Evolutionary conservation across 1,140 invertebrate genomes (phyloP).

Genomic region (Sinella curviseta): DNA sequence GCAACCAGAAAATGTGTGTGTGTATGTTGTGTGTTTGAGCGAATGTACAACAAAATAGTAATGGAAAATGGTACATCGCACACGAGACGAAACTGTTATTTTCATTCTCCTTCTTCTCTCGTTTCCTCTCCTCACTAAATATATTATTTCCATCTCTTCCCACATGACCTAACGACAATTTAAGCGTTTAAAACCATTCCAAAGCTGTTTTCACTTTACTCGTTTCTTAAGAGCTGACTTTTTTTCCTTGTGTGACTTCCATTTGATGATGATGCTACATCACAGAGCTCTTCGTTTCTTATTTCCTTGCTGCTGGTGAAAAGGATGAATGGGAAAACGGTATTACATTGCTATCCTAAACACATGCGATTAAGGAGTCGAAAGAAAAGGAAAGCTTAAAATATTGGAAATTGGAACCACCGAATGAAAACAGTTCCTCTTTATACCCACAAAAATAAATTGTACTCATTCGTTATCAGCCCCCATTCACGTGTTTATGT

Average conservation of each 20-base stretch:
- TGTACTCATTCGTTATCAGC: neutral
- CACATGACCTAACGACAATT: slow-evolving; percentile 14
- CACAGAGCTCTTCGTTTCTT: neutral
- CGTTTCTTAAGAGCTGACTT: neutral
- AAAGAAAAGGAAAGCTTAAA: neutral
- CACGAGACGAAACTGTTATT: too few relatives aligned
- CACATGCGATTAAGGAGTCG: neutral
- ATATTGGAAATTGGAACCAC: slow-evolving; percentile 8
- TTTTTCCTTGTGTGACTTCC: too few relatives aligned
- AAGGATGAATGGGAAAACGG: neutral
- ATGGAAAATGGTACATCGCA: too few relatives aligned
- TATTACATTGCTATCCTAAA: too few relatives aligned
- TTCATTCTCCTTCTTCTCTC: too few relatives aligned
- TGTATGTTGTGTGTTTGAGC: neutral
- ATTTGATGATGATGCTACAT: too few relatives aligned
- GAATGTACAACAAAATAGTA: neutral
- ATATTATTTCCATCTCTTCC: slow-evolving; percentile 3
- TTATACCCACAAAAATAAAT: neutral
- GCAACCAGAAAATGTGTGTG: neutral
- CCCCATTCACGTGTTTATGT: neutral
- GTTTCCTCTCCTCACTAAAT: neutral
- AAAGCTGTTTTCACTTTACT: neutral
- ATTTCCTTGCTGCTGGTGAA: neutral
- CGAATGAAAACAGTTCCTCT: neutral
- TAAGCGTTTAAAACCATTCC: neutral